Conservation (phyloP, 1,140 invertebrate species). For the Ditylenchus dipsaci region DNA sequence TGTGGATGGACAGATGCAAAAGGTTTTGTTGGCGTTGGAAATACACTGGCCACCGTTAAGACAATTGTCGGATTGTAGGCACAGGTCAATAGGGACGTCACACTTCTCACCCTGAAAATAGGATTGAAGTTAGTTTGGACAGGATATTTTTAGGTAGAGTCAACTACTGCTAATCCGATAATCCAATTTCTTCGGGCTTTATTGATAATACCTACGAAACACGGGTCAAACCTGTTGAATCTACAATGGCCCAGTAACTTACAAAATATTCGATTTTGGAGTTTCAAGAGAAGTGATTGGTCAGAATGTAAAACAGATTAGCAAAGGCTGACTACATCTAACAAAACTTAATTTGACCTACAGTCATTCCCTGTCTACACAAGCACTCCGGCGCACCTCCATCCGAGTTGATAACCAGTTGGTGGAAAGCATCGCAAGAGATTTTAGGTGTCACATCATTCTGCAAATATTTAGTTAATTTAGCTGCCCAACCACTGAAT, state of each 20-base stretch:
- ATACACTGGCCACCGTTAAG: constrained; percentile 3
- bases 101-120: constrained; percentile 6
- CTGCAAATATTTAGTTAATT: neutral
- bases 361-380: neutral
- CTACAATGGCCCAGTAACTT: too few relatives aligned
- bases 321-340: too few relatives aligned
- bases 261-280: too few relatives aligned
- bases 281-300: too few relatives aligned
- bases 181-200: too few relatives aligned
- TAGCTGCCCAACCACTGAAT: neutral
- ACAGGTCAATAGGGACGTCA: neutral
- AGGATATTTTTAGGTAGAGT: too few relatives aligned
- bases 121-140: neutral
- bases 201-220: too few relatives aligned
- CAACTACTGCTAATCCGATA: too few relatives aligned
- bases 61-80: neutral
- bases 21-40: neutral
- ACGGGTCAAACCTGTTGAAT: too few relatives aligned
- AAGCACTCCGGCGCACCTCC: constrained; percentile 1
- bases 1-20: constrained; percentile 12
- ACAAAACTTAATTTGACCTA: neutral
- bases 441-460: neutral
- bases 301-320: too few relatives aligned
- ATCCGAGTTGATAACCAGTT: constrained; percentile 2
- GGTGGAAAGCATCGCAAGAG: constrained; percentile 1